These are phyloP conservation scores for Tapirus terrestris DNA, from an alignment of 2,113 vertebrate genomes.

Conservation along the genomic window DNA sequence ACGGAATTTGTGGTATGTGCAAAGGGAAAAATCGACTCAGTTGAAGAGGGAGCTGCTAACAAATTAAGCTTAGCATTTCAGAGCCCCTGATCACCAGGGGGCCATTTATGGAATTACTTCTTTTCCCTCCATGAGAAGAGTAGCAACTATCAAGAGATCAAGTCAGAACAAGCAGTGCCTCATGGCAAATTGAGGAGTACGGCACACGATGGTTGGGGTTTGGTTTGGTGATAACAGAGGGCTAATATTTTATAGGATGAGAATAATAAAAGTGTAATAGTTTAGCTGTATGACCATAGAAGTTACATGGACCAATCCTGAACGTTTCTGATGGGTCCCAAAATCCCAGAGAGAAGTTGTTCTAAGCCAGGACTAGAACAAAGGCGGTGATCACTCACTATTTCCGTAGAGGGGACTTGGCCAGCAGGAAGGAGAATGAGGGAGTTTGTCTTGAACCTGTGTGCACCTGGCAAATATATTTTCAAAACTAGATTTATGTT, in stretches of 20 bases:
- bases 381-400: not conserved
- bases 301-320: not conserved
- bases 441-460: not conserved
- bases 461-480: not conserved
- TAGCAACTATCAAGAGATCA: conserved; percentile 51
- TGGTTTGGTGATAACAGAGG: not conserved
- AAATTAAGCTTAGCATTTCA: conserved; percentile 16
- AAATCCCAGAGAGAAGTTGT: not conserved
- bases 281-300: not conserved
- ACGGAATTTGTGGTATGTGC: not conserved
- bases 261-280: not conserved
- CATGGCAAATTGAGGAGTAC: conserved; percentile 38
- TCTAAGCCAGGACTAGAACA: not conserved
- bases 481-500: conserved; percentile 47
- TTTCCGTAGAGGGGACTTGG: not conserved
- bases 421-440: not conserved
- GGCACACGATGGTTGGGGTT: not conserved
- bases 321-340: not conserved
- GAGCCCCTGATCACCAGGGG: not conserved
- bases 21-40: not conserved
- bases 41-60: not conserved
- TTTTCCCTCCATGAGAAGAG: conserved; percentile 51
- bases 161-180: conserved; percentile 39
- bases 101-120: not conserved
- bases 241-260: conserved; percentile 20